Base-by-base conservation (phyloP, 2,888 invertebrate genomes). In the Lepetodrilus schrolli region DNA sequence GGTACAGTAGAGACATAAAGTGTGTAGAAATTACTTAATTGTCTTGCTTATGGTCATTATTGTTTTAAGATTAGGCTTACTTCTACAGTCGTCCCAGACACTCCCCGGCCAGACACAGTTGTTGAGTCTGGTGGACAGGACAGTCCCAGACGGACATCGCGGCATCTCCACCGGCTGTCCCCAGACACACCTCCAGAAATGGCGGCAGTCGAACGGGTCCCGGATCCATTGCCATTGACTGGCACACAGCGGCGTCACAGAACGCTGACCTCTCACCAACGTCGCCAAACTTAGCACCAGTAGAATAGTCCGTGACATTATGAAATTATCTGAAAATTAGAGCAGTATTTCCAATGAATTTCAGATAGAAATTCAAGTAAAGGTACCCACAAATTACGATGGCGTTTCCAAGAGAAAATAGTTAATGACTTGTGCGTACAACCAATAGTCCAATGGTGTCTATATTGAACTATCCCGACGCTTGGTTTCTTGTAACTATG, bases 141-240 rank as follows among this genome's bases (percentile, higher is more conserved):
- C 50, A 17, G 36, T 34, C 3, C 74, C 70, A 4, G n/a, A 7
- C 13, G 70, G 70, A 36, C 74, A 74, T 0, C 50, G 73, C 1
- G 47, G 47, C 70, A 74, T 70, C 21, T 43, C 48, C n/a, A 65
- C 13, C 34, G 70, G 50, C 8, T 17, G 30, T 7, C 74, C 66
- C 70, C 70, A 74, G 36, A 34, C 47, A 65, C 74, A 74, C 2
- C 74, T 13, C 66, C 70, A 74, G 66, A 65, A 70, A 23, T 48
- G 65, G 49, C 38, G 21, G 21, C 71, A 74, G 47, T 74, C 72
- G 23, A 1, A 21, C 21, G 50, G 66, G 51, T 71, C 68, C 7
- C 74, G 47, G 3, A 74, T 36, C 74, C 74, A 74, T 4, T 30
- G 49, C 38, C 65, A 74, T 4, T n/a, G 4, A 3, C 34, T 37